These are phyloP conservation scores for Morone saxatilis DNA, from an alignment of 2,113 vertebrate species.

Conservation along the genomic window DNA sequence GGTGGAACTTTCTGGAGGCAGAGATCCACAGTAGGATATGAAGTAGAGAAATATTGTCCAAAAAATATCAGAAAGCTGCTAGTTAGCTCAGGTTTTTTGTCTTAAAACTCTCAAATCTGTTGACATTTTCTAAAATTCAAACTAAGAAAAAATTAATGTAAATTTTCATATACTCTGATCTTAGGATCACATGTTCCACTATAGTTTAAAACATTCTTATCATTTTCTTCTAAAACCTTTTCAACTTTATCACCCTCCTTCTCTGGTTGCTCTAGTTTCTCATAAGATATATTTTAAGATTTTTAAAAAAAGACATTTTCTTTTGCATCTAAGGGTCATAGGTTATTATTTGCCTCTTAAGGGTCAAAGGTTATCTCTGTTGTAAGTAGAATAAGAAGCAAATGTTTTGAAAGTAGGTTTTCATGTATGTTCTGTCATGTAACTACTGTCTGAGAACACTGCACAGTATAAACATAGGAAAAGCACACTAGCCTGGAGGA, in stretches of 20 bases:
- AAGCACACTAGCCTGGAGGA: slow-evolving; percentile 2
- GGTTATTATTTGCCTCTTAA: background rate
- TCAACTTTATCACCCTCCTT: no score
- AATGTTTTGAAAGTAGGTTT: background rate
- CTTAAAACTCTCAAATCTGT: no score
- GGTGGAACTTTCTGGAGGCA: background rate
- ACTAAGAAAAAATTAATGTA: background rate
- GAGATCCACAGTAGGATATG: no score
- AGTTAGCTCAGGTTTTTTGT: no score
- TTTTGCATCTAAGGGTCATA: background rate
- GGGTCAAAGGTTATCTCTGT: background rate
- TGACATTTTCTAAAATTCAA: background rate
- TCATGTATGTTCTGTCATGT: background rate
- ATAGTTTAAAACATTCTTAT: no score
- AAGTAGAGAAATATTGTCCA: no score
- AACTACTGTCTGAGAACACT: background rate
- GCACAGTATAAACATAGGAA: background rate
- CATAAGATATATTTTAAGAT: background rate
- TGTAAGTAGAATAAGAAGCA: background rate
- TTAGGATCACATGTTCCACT: no score
- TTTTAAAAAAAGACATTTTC: background rate
- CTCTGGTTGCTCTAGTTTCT: background rate
- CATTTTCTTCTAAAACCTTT: no score
- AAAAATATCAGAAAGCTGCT: no score
- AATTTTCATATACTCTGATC: no score